Evolutionary conservation across 1,140 invertebrate species (phyloP).

Genomic region (Gryllus bimaculatus): DNA sequence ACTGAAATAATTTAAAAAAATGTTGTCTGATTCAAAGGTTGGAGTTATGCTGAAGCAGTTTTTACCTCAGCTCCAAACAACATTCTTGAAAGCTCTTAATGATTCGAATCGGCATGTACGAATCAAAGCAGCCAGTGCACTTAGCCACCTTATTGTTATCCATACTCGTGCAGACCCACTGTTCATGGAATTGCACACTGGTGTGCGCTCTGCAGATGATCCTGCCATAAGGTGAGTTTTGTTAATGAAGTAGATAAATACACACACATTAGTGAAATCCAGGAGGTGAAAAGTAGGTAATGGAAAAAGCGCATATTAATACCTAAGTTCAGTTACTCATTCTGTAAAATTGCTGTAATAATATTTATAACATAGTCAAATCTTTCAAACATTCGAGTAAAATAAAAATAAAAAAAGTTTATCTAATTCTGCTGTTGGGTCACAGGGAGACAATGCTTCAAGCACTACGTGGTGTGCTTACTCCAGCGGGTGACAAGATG

Average conservation of each 20-base stretch:
- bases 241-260: not conserved
- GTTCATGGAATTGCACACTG: constrained; percentile 82
- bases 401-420: too few species aligned
- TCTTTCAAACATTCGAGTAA: not conserved
- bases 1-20: not conserved
- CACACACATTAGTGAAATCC: too few species aligned
- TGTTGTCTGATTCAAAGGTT: constrained; percentile 46
- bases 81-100: constrained; percentile 88
- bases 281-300: too few species aligned
- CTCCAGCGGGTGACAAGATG: constrained; percentile 81
- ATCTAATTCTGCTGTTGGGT: not conserved
- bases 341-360: not conserved
- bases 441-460: constrained; percentile 81
- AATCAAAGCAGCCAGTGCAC: constrained; percentile 77
- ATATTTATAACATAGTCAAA: not conserved
- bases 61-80: constrained; percentile 94
- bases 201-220: constrained; percentile 77
- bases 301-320: too few species aligned
- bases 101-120: constrained; percentile 81
- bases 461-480: constrained; percentile 73
- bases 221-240: constrained; percentile 49
- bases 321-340: too few species aligned
- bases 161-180: constrained; percentile 80
- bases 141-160: constrained; percentile 82
- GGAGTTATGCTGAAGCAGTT: constrained; percentile 93